phyloP scores from a whole-genome alignment of 1,140 invertebrate species.

The Nomia melanderi region DNA sequence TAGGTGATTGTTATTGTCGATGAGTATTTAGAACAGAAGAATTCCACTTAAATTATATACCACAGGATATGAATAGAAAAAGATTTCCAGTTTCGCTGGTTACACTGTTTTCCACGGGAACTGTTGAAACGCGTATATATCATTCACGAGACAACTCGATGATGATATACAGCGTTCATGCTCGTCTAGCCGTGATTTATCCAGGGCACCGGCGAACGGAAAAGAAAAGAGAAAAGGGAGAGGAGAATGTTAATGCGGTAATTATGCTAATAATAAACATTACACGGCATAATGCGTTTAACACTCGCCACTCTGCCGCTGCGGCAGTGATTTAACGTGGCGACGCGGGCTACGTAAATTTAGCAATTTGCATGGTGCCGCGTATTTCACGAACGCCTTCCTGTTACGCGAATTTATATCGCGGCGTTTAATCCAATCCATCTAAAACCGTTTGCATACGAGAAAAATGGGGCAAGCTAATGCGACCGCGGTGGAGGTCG shows the following conservation, averaged over 20 bases:
- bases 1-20: too few relatives aligned
- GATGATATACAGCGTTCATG: slow-evolving; percentile 1
- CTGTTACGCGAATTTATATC: slow-evolving; percentile 13
- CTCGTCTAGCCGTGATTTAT: slow-evolving; percentile 7
- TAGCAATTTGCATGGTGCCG: slow-evolving; percentile 43
- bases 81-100: too few relatives aligned
- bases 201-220: neutral
- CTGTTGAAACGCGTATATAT: too few relatives aligned
- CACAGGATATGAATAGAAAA: too few relatives aligned
- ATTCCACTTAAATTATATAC: too few relatives aligned
- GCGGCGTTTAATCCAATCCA: slow-evolving; percentile 32
- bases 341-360: slow-evolving; percentile 39
- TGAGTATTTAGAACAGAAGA: too few relatives aligned
- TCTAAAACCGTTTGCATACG: slow-evolving; percentile 10
- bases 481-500: neutral
- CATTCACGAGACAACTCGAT: neutral
- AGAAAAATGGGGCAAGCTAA: slow-evolving; percentile 15
- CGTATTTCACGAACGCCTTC: slow-evolving; percentile 36
- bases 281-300: slow-evolving; percentile 31
- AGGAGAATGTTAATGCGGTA: slow-evolving; percentile 31
- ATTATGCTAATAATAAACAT: slow-evolving; percentile 47
- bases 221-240: neutral
- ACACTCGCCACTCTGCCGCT: neutral
- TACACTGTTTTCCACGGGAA: too few relatives aligned
- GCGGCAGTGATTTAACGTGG: slow-evolving; percentile 35